Conservation (phyloP, 35 echinoderm and acorn worm species). For the Eucidaris tribuloides region DNA sequence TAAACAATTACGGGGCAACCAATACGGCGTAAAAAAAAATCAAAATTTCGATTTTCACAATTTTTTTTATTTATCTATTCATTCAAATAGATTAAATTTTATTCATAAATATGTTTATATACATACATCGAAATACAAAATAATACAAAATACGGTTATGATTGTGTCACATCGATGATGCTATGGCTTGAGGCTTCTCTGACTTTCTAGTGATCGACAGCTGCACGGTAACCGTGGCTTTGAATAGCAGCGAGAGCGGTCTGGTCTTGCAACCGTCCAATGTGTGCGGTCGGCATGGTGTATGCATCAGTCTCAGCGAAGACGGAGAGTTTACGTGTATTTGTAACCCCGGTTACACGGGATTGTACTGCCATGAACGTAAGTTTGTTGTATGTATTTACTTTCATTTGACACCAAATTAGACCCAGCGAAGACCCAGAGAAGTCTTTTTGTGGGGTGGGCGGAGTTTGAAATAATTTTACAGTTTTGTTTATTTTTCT, state of each 20-base stretch:
- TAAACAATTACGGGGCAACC: too few species aligned
- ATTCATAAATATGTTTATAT: neutral
- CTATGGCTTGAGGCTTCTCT: neutral
- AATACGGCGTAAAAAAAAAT: too few species aligned
- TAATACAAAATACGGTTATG: too few species aligned
- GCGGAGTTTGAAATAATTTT: neutral
- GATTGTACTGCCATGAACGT: constrained; percentile 97
- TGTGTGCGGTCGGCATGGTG: constrained; percentile 82
- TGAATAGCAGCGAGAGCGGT: constrained; percentile 52
- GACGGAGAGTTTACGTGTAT: constrained; percentile 76
- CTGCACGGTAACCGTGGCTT: constrained; percentile 77
- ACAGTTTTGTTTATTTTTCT: neutral
- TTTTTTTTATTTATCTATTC: neutral
- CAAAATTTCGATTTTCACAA: too few species aligned
- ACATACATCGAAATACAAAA: too few species aligned
- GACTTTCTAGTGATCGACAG: constrained; percentile 62
- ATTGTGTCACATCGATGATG: neutral
- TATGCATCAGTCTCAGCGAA: constrained; percentile 76
- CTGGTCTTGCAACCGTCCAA: constrained; percentile 57
- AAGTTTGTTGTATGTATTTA: constrained; percentile 40
- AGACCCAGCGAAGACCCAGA: neutral
- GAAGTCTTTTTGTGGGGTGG: neutral
- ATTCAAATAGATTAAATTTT: neutral
- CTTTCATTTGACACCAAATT: neutral
- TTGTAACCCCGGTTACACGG: constrained; percentile 74